phyloP scores from a whole-genome alignment of 2,888 invertebrate genomes.

The Pollenia amentaria region DNA sequence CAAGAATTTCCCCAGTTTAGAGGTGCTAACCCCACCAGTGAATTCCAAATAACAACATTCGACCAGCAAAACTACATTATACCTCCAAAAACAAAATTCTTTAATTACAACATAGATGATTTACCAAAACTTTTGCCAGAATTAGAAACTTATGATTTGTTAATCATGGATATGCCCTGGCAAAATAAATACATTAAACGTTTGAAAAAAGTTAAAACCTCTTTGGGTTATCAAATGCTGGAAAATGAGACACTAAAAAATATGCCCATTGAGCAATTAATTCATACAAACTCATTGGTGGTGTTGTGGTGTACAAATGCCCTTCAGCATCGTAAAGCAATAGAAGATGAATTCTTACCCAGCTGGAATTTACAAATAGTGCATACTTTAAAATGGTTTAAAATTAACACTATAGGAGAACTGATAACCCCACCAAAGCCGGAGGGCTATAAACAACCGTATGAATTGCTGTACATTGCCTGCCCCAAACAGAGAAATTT shows the following conservation, averaged over 20 bases:
- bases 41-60: slow-evolving; percentile 83
- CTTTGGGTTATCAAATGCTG: slow-evolving; percentile 90
- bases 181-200: slow-evolving; percentile 96
- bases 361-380: slow-evolving; percentile 90
- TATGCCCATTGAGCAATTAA: slow-evolving; percentile 89
- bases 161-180: slow-evolving; percentile 98
- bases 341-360: slow-evolving; percentile 90
- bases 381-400: slow-evolving; percentile 94
- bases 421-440: slow-evolving; percentile 89
- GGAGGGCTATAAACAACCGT: slow-evolving; percentile 91
- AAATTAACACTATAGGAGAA: slow-evolving; percentile 87
- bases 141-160: slow-evolving; percentile 86
- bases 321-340: slow-evolving; percentile 87
- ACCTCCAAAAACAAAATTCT: slow-evolving; percentile 88
- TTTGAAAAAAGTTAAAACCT: slow-evolving; percentile 87
- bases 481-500: slow-evolving; percentile 77
- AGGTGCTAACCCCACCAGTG: slow-evolving; percentile 87
- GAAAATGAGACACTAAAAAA: slow-evolving; percentile 89
- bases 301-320: slow-evolving; percentile 98
- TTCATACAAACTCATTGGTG: slow-evolving; percentile 88
- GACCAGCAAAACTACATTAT: slow-evolving; percentile 87
- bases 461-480: slow-evolving; percentile 91
- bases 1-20: slow-evolving; percentile 82
- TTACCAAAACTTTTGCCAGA: slow-evolving; percentile 86
- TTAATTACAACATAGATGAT: slow-evolving; percentile 88